Evolutionary conservation across 2,113 vertebrate species (phyloP).

Genomic region (Mastomys coucha): DNA sequence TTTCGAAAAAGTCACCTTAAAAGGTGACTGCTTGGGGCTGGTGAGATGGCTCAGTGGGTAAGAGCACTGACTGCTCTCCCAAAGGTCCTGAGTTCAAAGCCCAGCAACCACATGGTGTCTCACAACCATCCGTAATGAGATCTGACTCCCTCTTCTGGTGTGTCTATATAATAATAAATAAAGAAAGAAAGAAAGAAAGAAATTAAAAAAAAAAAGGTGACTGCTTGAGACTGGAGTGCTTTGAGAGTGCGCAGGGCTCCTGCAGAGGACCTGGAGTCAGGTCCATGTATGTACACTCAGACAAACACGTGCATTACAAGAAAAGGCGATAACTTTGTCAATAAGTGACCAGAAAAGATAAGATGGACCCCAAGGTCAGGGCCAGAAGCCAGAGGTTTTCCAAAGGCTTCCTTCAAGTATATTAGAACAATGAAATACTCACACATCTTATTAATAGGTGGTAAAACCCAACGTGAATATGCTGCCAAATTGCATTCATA

Average conservation of each 20-base stretch:
- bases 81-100: too few relatives aligned
- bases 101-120: too few relatives aligned
- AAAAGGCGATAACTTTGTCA: background rate
- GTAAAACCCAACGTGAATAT: background rate
- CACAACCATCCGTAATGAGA: too few relatives aligned
- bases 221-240: background rate
- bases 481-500: background rate
- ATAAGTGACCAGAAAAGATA: background rate
- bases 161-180: too few relatives aligned
- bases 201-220: too few relatives aligned
- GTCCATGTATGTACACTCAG: background rate
- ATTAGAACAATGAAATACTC: background rate
- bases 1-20: background rate
- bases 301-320: background rate
- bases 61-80: too few relatives aligned
- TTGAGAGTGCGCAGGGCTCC: background rate
- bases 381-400: background rate
- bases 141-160: too few relatives aligned
- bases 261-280: background rate
- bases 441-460: background rate
- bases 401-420: background rate
- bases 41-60: too few relatives aligned
- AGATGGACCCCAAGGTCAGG: background rate
- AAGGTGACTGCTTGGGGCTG: background rate
- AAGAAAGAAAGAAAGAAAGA: too few relatives aligned